Percentiles rank a stretch among this genome's conserved stretches.
phyloP scores from a whole-genome alignment of 1,140 invertebrate genomes.

The Zaprionus taronus region DNA sequence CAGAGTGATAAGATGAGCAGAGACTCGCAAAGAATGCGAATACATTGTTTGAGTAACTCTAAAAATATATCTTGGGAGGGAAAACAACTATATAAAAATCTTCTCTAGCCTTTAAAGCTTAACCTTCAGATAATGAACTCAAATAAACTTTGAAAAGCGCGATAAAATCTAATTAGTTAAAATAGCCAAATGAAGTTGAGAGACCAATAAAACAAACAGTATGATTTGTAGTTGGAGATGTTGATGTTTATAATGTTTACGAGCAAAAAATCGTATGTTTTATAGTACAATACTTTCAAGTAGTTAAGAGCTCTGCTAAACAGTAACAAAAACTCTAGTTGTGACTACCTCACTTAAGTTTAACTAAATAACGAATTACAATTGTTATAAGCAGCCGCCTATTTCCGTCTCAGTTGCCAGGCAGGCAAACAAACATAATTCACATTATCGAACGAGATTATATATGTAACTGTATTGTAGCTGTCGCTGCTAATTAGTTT shows the following conservation, averaged over 20 bases:
- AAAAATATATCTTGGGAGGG: slow-evolving; percentile 5
- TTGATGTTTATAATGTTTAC: neutral
- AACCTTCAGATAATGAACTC: slow-evolving; percentile 8
- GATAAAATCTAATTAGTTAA: neutral
- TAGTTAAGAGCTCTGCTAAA: neutral
- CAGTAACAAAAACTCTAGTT: neutral
- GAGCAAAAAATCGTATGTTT: neutral
- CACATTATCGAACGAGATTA: neutral
- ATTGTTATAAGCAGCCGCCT: neutral
- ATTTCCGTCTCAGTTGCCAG: neutral
- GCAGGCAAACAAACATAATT: neutral
- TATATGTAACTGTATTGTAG: slow-evolving; percentile 2
- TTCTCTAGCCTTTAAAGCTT: neutral
- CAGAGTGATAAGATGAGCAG: neutral
- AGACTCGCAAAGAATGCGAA: neutral
- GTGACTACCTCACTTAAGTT: neutral
- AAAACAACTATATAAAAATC: neutral
- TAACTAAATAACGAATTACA: neutral
- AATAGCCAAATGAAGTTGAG: neutral
- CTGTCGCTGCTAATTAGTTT: slow-evolving; percentile 33
- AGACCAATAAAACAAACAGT: neutral
- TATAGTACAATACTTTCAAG: neutral
- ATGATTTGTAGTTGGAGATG: no score
- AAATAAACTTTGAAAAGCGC: neutral
- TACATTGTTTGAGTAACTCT: neutral